Base-by-base conservation (phyloP, 1,140 invertebrate species). In the Plectrocnemia conspersa region DNA sequence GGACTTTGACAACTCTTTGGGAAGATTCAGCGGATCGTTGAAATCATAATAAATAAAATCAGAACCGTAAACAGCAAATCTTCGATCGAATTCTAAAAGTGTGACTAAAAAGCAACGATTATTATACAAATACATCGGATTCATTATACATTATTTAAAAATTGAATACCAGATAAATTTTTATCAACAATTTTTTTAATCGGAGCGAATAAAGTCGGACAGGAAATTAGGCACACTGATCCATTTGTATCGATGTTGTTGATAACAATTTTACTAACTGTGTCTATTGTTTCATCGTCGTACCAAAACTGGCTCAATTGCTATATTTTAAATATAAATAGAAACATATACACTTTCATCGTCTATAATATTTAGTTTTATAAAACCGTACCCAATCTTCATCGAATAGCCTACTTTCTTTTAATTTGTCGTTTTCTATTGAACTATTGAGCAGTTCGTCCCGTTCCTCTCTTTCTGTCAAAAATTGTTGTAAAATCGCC, bases 221-320 rank as follows among this genome's bases (percentile, higher is more conserved):
- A 93, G 16, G 92, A 95, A 15, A 98, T 75, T 50, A 95, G 81
- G 7, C 89, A 92, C 40, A 97, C 85, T 59, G 76, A 82, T 19
- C 80, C 83, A 56, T 78, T 71, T 13, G 75, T 71, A 3, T 68
- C 70, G 44, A 81, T 62, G 16, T 80, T 58, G 56, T 69, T 66
- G 46, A 74, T 61, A 13, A 82, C 82, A 59, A 86, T 82, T 60
- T 79, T 77, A 0, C 85, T 81, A 0, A 97, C 71, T 11, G 65
- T 69, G 38, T 80, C 68, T 44, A 86, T 81, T 11, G 93, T 97
- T 13, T 77, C 65, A 23, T 89, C 81, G 66, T 89, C 81, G 66
- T 97, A 97, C 94, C 93, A 97, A 77, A 97, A 97, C 71, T 97
- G 93, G 67, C 92, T 95, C 18, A 97, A 70, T 91, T 96, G 91